phyloP scores from a whole-genome alignment of 2,113 vertebrate species.

The Sula dactylatra region DNA sequence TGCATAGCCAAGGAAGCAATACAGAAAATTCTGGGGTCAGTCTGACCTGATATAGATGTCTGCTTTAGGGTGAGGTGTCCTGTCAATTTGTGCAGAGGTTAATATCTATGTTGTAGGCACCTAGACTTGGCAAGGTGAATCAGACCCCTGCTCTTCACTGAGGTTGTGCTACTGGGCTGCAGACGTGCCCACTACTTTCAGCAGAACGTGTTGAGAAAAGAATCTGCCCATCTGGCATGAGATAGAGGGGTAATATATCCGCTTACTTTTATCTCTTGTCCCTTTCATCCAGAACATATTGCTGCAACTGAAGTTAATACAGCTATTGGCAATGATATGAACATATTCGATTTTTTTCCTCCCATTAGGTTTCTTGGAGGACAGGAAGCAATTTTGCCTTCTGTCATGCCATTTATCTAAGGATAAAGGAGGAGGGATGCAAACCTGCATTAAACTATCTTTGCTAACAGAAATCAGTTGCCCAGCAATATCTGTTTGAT shows the following conservation, averaged over 20 bases:
- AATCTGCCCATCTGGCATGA: background rate
- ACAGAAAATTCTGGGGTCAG: background rate
- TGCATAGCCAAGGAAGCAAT: background rate
- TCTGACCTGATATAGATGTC: background rate
- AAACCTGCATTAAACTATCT: conserved; percentile 45
- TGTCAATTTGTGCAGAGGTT: background rate
- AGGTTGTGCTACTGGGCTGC: background rate
- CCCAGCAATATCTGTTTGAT: conserved; percentile 37
- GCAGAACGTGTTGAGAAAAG: background rate
- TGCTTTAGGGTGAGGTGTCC: background rate
- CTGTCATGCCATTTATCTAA: conserved; percentile 54
- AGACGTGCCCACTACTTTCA: background rate
- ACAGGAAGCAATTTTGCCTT: conserved; percentile 58
- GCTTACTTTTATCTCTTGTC: conserved; percentile 38
- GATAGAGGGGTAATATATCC: background rate
- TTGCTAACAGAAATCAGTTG: conserved; percentile 40
- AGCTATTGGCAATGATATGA: conserved; percentile 46
- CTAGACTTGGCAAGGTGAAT: background rate
- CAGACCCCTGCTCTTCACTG: background rate
- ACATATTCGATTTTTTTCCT: background rate
- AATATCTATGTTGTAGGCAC: background rate
- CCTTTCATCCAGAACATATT: conserved; percentile 19
- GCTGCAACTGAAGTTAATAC: conserved; percentile 37
- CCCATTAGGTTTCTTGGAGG: conserved; percentile 44
- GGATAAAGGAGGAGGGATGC: conserved; percentile 25